A percentile compares a stretch with the other conserved stretches of the same genome.
phyloP scores from a whole-genome alignment of 2,113 vertebrate genomes.

The Stegastes partitus region DNA sequence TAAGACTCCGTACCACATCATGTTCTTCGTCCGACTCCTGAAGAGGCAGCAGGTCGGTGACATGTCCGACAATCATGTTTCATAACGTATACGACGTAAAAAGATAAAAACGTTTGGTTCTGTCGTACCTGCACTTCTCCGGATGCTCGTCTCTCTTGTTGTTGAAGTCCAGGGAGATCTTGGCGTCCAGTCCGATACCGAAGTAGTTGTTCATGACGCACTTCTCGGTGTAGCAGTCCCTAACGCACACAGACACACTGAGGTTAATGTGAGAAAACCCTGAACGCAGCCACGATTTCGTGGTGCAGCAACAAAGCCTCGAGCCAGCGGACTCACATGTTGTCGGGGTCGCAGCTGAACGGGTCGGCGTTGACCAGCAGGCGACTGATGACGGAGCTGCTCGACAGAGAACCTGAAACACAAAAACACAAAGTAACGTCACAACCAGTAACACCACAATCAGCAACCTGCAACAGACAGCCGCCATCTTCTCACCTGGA shows the following conservation, averaged over 20 bases:
- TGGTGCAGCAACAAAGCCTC: neutral
- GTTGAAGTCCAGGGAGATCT: conserved; percentile 96
- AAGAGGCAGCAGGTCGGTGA: neutral
- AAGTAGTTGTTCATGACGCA: conserved; percentile 99
- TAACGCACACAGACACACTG: conserved; percentile 57
- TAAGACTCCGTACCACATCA: conserved; percentile 97
- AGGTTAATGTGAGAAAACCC: neutral
- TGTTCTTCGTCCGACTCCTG: conserved; percentile 97
- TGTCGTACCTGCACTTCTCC: conserved; percentile 90
- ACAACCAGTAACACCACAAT: neutral
- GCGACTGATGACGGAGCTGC: conserved; percentile 92
- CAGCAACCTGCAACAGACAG: neutral
- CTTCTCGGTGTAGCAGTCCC: conserved; percentile 93
- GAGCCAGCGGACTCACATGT: conserved; percentile 87
- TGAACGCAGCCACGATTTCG: neutral
- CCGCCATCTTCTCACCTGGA: conserved; percentile 85
- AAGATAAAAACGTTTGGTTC: neutral
- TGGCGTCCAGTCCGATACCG: conserved; percentile 94
- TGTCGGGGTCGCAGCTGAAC: conserved; percentile 93
- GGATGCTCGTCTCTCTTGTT: conserved; percentile 96
- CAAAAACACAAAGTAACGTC: conserved; percentile 1
- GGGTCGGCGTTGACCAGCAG: conserved; percentile 94
- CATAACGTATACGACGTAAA: neutral
- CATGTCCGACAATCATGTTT: too few relatives aligned
- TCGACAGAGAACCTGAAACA: conserved; percentile 91